Evolutionary conservation across 2,888 invertebrate genomes (phyloP), one percentile per base, ranked within the genome.

Genomic region (Zhengitettix transpicula): DNA sequence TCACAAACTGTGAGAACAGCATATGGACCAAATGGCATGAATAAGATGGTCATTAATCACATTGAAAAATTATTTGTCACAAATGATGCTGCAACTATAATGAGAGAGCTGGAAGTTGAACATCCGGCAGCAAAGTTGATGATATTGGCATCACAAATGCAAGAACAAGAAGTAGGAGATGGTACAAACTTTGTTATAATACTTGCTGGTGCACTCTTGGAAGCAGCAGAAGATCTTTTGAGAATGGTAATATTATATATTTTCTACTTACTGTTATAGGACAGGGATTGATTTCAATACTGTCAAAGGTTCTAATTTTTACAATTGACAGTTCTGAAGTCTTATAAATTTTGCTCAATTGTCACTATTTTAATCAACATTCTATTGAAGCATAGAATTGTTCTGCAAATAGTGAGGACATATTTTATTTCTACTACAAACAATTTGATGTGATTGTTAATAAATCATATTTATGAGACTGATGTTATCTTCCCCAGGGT

Each of bases 21-120:
- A 1, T 99, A 94, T 74, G 99, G 99, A 0, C 99, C 99, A 10
- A 95, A 95, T 77, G 99, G 98, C 67, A 89, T 89, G 91, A 99
- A 99, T 75, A 99, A 99, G 79, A 97, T 99, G 91, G 88, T 99
- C 28, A 98, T 99, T 62, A 99, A 99, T 75, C 97, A 99, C 72
- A 81, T 99, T 66, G 97, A 97, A 70, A 99, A 99, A 71, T 84
- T 98, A 67, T 99, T 98, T 77, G 92, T 99, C 7, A 99, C 99
- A 1, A 98, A 94, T 72, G 99, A 99, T 79, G 99, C 98, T 28
- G 98, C 95, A 1, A 99, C 99, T 0, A 98, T 99, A 64, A 89
- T 99, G 67, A 82, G 89, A 64, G 95, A 97, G 72, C 74, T 97
- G 53, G 95, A 97, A 77, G 88, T 99, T 40, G 95, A 98, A 72